Evolutionary conservation across 2,113 vertebrate genomes (phyloP), one percentile per base, ranked within the genome.

Genomic region (Mormyrus iriodes): DNA sequence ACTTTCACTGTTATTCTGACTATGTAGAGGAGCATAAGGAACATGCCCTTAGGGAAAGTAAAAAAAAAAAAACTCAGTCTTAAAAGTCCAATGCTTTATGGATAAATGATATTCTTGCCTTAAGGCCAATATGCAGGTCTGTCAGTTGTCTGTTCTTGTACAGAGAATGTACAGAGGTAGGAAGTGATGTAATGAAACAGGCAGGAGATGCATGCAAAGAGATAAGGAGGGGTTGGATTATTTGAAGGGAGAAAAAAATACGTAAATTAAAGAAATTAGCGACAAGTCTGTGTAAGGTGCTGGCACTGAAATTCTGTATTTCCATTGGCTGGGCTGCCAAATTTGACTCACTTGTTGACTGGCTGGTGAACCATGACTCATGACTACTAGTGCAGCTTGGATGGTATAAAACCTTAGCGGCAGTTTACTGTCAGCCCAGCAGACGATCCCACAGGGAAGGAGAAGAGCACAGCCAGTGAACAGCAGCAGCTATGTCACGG

Each of bases 91-190:
- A 27, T n/a, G 13, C 19, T 87, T 58, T 19, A 42, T 55, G 35
- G 53, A 61, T 87, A 0, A 3, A 49, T 65, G 51, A 9, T 49
- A 49, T 86, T 69, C 42, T 35, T 69, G 15, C 24, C 88, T 85
- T 44, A 39, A 86, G 88, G 88, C 55, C 31, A 76, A 88, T 88
- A 76, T 51, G 49, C 69, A 61, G 55, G 49, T 73, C 53, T 13
- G 21, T n/a, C 76, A 44, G 39, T 46, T 90, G 89, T 48, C 89
- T 53, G 27, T 82, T 51, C 89, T 58, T 87, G 89, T 73, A 73
- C 27, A 86, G 48, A 86, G 85, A 53, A 86, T 24, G 46, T 24
- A 27, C 58, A 13, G 83, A 58, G 46, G 84, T 44, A 48, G 85
- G 85, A 90, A 87, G 51, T 82, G 89, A 53, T 87, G 61, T 19